Evolutionary conservation across 2,888 invertebrate genomes (phyloP).

Genomic region (Meteorus colon): DNA sequence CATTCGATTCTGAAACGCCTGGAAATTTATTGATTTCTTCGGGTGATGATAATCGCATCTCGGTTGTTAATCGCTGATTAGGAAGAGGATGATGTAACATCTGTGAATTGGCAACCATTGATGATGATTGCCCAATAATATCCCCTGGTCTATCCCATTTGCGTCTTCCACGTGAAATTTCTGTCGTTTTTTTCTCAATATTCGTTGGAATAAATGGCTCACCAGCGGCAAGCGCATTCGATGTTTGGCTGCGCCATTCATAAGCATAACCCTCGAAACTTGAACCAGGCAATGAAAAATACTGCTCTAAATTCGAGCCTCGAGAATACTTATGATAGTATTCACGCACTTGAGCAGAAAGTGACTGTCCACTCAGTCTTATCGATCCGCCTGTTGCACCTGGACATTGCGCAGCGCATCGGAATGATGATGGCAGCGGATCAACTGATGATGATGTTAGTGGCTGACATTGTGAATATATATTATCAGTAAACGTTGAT

Average conservation of each 20-base stretch:
- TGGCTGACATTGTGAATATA: neutral
- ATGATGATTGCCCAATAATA: constrained; percentile 67
- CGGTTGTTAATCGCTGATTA: neutral
- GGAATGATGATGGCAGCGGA: neutral
- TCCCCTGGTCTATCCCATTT: constrained; percentile 70
- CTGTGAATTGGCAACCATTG: neutral
- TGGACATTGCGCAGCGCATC: neutral
- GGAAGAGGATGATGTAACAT: constrained; percentile 11
- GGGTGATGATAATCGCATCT: constrained; percentile 4
- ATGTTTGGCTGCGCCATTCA: constrained; percentile 55
- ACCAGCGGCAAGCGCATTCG: neutral
- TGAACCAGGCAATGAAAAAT: constrained; percentile 74
- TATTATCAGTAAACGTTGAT: neutral
- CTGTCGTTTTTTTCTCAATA: constrained; percentile 29
- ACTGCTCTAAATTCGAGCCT: constrained; percentile 80
- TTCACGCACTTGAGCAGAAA: constrained; percentile 74
- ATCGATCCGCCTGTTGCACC: constrained; percentile 22
- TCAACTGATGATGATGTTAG: neutral
- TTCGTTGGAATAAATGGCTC: neutral
- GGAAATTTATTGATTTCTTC: neutral
- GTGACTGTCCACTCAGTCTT: constrained; percentile 50
- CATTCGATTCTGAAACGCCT: constrained; percentile 5
- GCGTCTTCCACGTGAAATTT: constrained; percentile 64
- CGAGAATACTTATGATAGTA: constrained; percentile 82
- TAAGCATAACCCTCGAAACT: constrained; percentile 58